Percentiles rank a stretch among this genome's conserved stretches.
These are phyloP conservation scores for Ahaetulla prasina DNA, from an alignment of 2,113 vertebrate species.

Conservation along the genomic window DNA sequence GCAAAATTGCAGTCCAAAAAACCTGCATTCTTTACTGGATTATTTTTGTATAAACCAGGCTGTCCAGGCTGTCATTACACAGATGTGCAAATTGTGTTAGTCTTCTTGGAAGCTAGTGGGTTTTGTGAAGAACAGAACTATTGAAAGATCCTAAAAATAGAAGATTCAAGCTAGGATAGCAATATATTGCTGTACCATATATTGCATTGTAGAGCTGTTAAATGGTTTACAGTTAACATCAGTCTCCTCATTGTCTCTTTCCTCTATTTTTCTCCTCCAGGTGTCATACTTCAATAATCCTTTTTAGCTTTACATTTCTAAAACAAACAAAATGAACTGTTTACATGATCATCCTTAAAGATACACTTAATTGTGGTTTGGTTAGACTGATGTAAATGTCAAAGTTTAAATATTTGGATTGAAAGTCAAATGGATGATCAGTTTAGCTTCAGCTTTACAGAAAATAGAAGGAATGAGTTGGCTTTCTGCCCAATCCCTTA, in stretches of 20 bases:
- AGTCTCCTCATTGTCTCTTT: not conserved
- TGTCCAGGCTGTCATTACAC: not conserved
- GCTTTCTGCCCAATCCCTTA: not conserved
- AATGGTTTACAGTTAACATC: slow-evolving; percentile 23
- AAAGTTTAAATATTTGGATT: slow-evolving; percentile 54
- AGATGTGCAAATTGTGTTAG: not conserved
- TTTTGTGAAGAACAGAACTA: slow-evolving; percentile 10
- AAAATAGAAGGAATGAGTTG: slow-evolving; percentile 5
- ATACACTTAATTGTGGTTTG: slow-evolving; percentile 32
- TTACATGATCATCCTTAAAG: slow-evolving; percentile 41
- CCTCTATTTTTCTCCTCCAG: slow-evolving; percentile 1
- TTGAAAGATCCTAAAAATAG: slow-evolving; percentile 9
- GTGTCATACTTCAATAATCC: slow-evolving; percentile 35
- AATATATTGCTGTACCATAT: not conserved
- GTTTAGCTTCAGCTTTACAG: slow-evolving; percentile 9
- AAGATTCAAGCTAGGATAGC: slow-evolving; percentile 17
- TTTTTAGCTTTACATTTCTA: slow-evolving; percentile 56
- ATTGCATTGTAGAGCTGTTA: slow-evolving; percentile 29
- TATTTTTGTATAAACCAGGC: not conserved
- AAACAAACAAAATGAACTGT: slow-evolving; percentile 50
- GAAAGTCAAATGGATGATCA: slow-evolving; percentile 26
- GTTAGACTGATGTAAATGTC: slow-evolving; percentile 6
- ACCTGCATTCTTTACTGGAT: not conserved
- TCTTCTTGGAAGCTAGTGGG: not conserved
- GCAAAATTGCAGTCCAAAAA: slow-evolving; percentile 6